Evolutionary conservation across 2,113 vertebrate species (phyloP).

Genomic region (Peromyscus californicus): DNA sequence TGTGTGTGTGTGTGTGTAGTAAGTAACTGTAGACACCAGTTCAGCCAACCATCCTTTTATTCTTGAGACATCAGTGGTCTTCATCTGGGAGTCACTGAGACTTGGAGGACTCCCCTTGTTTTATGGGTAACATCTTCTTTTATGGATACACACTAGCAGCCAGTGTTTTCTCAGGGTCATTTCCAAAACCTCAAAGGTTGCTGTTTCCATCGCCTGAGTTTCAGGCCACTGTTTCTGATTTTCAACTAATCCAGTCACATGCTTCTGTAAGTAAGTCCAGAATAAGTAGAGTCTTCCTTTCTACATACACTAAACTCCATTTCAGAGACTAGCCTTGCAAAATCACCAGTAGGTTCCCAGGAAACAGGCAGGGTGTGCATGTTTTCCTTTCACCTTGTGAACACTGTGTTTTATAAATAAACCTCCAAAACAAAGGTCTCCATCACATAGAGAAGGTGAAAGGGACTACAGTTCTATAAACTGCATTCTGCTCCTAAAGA

Average conservation of each 20-base stretch:
- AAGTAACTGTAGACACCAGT: not conserved
- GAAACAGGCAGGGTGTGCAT: not conserved
- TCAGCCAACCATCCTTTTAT: not conserved
- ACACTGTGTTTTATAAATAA: not conserved
- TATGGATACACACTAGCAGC: not conserved
- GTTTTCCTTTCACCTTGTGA: not conserved
- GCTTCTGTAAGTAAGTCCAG: not conserved
- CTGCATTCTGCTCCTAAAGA: not conserved
- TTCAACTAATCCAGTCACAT: not conserved
- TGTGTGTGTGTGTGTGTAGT: not conserved
- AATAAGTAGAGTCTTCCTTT: not conserved
- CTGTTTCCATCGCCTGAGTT: not conserved
- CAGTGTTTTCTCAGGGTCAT: not conserved
- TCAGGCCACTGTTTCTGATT: not conserved
- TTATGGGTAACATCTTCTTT: not conserved
- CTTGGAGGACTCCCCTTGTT: not conserved
- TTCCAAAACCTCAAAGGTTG: not conserved
- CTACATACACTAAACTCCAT: not conserved
- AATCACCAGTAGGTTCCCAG: not conserved
- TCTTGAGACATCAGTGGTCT: not conserved
- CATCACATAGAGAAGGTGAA: not conserved
- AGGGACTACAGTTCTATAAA: not conserved
- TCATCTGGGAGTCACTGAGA: accelerated
- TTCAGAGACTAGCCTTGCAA: not conserved
- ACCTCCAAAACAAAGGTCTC: not conserved